phyloP scores from a whole-genome alignment of 2,888 invertebrate species.

The Ferdinandea cuprea region DNA sequence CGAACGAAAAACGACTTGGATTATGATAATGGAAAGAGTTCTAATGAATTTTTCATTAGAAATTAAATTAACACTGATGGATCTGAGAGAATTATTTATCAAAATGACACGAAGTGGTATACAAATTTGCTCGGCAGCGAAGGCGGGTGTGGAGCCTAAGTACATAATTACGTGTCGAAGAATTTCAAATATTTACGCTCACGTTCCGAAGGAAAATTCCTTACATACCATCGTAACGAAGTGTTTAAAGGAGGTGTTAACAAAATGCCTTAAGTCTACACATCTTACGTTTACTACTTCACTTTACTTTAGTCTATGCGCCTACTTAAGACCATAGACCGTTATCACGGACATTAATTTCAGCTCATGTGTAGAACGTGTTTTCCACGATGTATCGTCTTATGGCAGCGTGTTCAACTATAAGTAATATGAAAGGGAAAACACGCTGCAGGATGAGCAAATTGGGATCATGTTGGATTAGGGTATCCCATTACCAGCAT shows the following conservation, averaged over 20 bases:
- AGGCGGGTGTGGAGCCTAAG: background rate
- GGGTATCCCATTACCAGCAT: conserved; percentile 31
- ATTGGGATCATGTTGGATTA: conserved; percentile 37
- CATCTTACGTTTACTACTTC: conserved; percentile 20
- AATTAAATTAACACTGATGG: conserved; percentile 50
- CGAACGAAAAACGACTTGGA: conserved; percentile 5
- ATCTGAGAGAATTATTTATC: conserved; percentile 15
- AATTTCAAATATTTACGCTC: conserved; percentile 32
- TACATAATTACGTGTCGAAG: conserved; percentile 16
- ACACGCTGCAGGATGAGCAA: conserved; percentile 13
- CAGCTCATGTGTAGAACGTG: conserved; percentile 60
- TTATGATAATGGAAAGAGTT: conserved; percentile 49
- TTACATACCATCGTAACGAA: background rate
- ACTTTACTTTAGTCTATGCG: conserved; percentile 35
- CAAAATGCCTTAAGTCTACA: conserved; percentile 23
- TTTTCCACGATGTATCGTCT: conserved; percentile 34
- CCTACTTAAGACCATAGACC: conserved; percentile 35
- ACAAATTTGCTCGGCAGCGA: background rate
- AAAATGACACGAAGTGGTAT: background rate
- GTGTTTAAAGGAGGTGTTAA: conserved; percentile 57
- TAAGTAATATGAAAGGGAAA: conserved; percentile 21
- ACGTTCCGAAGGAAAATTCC: conserved; percentile 13
- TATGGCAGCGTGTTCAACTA: conserved; percentile 21
- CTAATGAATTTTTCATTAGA: conserved; percentile 55
- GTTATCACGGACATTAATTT: conserved; percentile 66